Evolutionary conservation across 1,140 invertebrate species (phyloP), one percentile per base, ranked within the genome.

Genomic region (Aphelenchoides avenae): DNA sequence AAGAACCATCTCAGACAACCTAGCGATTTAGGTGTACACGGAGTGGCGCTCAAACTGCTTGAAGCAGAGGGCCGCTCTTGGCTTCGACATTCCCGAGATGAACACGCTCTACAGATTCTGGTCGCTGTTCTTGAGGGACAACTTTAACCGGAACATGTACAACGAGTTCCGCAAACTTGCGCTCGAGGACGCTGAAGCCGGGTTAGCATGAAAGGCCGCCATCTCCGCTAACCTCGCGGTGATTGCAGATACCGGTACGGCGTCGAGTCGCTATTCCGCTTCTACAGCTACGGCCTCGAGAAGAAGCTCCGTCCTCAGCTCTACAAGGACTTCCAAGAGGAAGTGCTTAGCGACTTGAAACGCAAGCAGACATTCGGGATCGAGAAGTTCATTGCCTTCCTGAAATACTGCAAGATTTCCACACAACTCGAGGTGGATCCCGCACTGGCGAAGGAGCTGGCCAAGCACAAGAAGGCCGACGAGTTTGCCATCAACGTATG

Each of bases 91-190:
- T 66, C 91, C 89, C 11, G 91, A 94, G 78, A 95, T 95, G 91
- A 94, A 95, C 78, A 95, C 91, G 0, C 81, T 95, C 1, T 95
- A 91, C 81, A 83, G 94, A 55, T 99, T 99, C 81, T 99, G 94
- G 94, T 97, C 93, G 22, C 96, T 97, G 84, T 99, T 98, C 82
- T 82, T 99, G 39, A 81, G 93, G 48, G 91, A 97, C 77, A 92
- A 97, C 79, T 99, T 95, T 80, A 97, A 97, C 81, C 85, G 87
- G 68, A 92, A 87, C 66, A 97, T 99, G 93, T 99, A 96, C 78
- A 86, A 88, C 62, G 94, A 98, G 80, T 98, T 98, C 79, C 86
- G 85, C 73, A 83, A 81, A 40, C 75, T 94, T 47, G 91, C 93
- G 5, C 82, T 87, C 48, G 93, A 98, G 81, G 94, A 98, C 83